Conservation (phyloP, 2,888 invertebrate genomes). For the Caenorhabditis zanzibari region DNA sequence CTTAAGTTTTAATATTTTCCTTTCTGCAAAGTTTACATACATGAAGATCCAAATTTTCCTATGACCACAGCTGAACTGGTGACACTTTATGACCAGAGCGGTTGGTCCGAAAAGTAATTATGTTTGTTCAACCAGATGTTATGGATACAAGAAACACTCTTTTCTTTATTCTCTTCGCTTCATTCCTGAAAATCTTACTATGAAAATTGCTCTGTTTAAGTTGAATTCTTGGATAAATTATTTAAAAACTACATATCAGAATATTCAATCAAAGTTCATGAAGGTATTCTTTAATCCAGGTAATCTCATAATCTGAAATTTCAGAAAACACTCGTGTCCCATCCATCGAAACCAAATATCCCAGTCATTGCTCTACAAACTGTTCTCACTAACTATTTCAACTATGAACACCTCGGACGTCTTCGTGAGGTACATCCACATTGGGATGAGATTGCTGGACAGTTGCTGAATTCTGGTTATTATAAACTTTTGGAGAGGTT, state of each 20-base stretch:
- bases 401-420: slow-evolving; percentile 74
- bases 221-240: not conserved
- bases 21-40: not conserved
- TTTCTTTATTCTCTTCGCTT: not conserved
- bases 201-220: not conserved
- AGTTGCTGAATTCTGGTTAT: slow-evolving; percentile 80
- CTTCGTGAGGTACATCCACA: slow-evolving; percentile 81
- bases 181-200: not conserved
- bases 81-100: slow-evolving; percentile 47
- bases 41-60: not conserved
- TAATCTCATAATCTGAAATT: not conserved
- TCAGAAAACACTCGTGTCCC: slow-evolving; percentile 51
- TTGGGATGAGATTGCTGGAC: slow-evolving; percentile 82
- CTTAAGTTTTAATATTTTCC: not conserved
- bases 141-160: not conserved
- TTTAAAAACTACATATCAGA: not conserved
- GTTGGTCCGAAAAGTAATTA: slow-evolving; percentile 42
- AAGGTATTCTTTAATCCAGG: not conserved
- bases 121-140: slow-evolving; percentile 31
- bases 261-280: not conserved
- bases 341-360: slow-evolving; percentile 58
- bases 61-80: slow-evolving; percentile 22
- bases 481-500: slow-evolving; percentile 76
- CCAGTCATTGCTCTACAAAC: slow-evolving; percentile 76
- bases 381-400: slow-evolving; percentile 74